Percentiles rank a stretch among this genome's conserved stretches.
phyloP scores from a whole-genome alignment of 2,888 invertebrate species.

The Pristionchus arcanus region DNA sequence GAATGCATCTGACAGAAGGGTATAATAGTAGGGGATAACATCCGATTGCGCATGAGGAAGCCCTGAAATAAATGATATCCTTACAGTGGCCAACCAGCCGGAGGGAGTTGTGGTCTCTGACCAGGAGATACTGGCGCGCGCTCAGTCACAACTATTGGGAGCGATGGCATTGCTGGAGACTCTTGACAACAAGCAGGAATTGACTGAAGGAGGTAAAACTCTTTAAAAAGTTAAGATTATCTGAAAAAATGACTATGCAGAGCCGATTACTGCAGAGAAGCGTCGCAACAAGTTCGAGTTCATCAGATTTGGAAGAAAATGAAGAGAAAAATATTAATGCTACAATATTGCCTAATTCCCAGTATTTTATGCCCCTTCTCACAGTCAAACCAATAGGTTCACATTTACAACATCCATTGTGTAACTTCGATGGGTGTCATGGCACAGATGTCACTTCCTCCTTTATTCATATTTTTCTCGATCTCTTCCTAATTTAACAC shows the following conservation, averaged over 20 bases:
- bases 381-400: conserved; percentile 47
- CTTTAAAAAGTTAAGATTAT: background rate
- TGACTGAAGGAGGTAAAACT: background rate
- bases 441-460: background rate
- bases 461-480: background rate
- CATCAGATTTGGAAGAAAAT: conserved; percentile 78
- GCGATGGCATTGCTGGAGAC: conserved; percentile 53
- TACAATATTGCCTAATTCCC: conserved; percentile 46
- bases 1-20: background rate
- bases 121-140: conserved; percentile 47
- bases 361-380: conserved; percentile 34
- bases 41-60: background rate
- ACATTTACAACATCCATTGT: background rate
- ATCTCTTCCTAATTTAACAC: background rate
- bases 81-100: background rate
- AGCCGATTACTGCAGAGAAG: conserved; percentile 73
- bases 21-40: background rate
- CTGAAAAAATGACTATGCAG: background rate
- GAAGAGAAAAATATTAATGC: background rate
- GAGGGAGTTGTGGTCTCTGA: conserved; percentile 27
- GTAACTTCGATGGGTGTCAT: background rate
- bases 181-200: conserved; percentile 36
- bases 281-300: conserved; percentile 79
- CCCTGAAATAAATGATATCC: background rate
- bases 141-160: conserved; percentile 46